Conservation (phyloP, 2,113 vertebrate genomes). For the Vicugna pacos region DNA sequence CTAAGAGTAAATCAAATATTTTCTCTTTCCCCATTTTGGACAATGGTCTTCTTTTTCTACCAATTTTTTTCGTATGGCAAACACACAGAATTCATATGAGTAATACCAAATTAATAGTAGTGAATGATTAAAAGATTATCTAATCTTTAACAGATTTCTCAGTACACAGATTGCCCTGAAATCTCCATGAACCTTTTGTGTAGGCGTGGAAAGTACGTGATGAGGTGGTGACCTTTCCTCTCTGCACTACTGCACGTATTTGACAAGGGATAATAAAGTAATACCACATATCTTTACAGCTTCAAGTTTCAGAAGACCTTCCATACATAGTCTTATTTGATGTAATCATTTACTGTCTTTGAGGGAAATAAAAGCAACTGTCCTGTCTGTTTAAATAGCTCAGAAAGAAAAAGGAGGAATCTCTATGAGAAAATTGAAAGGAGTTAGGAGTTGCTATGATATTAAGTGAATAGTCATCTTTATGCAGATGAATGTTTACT, state of each 20-base stretch:
- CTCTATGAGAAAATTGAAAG: background rate
- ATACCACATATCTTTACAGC: background rate
- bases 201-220: background rate
- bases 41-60: background rate
- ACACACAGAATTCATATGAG: background rate
- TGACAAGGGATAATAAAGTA: slow-evolving; percentile 17
- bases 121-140: background rate
- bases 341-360: background rate
- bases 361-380: background rate
- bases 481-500: background rate
- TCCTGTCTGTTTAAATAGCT: background rate
- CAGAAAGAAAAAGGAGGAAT: background rate
- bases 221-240: background rate
- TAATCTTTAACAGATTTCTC: slow-evolving; percentile 19
- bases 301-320: background rate
- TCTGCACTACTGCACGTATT: background rate
- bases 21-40: background rate
- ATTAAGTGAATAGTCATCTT: background rate
- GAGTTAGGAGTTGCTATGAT: background rate
- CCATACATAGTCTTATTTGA: background rate
- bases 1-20: background rate
- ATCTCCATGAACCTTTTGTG: background rate
- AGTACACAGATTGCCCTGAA: background rate
- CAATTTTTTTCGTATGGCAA: background rate
- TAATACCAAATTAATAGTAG: background rate